Percentiles rank a stretch among this genome's conserved stretches.
These are phyloP conservation scores for Neoitamus cyanurus DNA, from an alignment of 2,888 invertebrate species.

Conservation along the genomic window DNA sequence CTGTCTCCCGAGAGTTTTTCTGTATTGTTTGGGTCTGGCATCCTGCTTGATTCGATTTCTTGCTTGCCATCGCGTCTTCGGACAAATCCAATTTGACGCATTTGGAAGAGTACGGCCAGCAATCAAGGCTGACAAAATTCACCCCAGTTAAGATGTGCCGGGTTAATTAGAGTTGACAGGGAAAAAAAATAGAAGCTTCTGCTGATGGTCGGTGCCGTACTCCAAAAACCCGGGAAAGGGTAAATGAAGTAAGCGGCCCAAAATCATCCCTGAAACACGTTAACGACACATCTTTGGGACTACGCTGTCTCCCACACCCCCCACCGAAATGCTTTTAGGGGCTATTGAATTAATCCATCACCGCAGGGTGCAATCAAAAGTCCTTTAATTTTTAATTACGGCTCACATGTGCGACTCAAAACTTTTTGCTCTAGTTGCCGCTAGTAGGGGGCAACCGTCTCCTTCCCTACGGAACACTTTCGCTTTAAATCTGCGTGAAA, in stretches of 20 bases:
- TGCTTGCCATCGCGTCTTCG: slow-evolving; percentile 3
- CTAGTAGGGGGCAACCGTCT: not conserved
- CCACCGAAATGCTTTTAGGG: not conserved
- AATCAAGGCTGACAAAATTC: slow-evolving; percentile 18
- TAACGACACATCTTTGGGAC: not conserved
- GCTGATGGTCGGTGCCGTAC: not conserved
- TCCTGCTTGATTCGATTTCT: slow-evolving; percentile 35
- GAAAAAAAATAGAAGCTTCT: slow-evolving; percentile 2
- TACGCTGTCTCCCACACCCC: not conserved
- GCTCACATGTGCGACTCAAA: not conserved
- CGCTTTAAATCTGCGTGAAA: slow-evolving; percentile 6
- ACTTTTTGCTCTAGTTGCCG: not conserved
- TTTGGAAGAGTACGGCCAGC: slow-evolving; percentile 11
- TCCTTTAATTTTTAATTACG: not conserved
- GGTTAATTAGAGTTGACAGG: slow-evolving; percentile 38
- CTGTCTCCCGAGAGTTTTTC: slow-evolving; percentile 36
- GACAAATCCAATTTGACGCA: slow-evolving; percentile 34
- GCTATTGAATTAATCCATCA: not conserved
- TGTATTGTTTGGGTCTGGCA: slow-evolving; percentile 33
- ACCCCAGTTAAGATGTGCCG: not conserved
- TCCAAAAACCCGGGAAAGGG: not conserved
- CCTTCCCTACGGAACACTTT: not conserved
- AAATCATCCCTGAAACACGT: not conserved
- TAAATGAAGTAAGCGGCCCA: not conserved
- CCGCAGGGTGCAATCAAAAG: not conserved